Base-by-base conservation (phyloP, 1,140 invertebrate species). In the Pseudomyrmex dendroicus region DNA sequence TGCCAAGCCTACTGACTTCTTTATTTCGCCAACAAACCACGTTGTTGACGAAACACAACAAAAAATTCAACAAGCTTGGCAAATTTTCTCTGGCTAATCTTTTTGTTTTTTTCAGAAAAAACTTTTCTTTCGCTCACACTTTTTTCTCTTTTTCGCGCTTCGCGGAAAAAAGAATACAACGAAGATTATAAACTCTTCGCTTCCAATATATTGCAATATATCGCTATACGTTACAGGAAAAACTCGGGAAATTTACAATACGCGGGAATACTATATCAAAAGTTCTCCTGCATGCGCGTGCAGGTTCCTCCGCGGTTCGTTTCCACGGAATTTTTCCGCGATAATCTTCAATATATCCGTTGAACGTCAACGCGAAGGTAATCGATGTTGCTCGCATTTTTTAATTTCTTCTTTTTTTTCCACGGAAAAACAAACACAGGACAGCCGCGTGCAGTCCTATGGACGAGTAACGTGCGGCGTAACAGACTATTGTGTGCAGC, bases 401-500 rank as follows among this genome's bases (percentile, higher is more conserved):
- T 35, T 35, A 35, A 35, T 7, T 35, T 35, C 5, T 35, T 35
- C 10, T 17, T 22, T 8, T 10, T 78, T 46, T 67, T 13, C 8
- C 17, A 13, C 20, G 13, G 13, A 54, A 20, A 56, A 66, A 67
- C 35, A 10, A 67, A 48, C 62, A 12, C 5, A 4, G 44, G 48
- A 48, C 54, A 25, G 2, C 20, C 76, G 66, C 72, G 48, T 46
- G 20, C 20, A 48, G 48, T 68, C 12, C 8, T 12, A 2, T 25
- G 20, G 8, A 48, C 12, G 22, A 48, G 66, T 48, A 78, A 35
- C 59, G 57, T 57, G 44, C 46, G 13, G 17, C 20, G 13, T 77
- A 56, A 48, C 63, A 57, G 70, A 72, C 54, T 35, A 50, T 80
- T 50, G 17, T 78, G 44, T 78, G 44, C 52, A 15, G 44, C 10